phyloP scores from a whole-genome alignment of 2,888 invertebrate genomes.

The Herminia tarsipennalis region DNA sequence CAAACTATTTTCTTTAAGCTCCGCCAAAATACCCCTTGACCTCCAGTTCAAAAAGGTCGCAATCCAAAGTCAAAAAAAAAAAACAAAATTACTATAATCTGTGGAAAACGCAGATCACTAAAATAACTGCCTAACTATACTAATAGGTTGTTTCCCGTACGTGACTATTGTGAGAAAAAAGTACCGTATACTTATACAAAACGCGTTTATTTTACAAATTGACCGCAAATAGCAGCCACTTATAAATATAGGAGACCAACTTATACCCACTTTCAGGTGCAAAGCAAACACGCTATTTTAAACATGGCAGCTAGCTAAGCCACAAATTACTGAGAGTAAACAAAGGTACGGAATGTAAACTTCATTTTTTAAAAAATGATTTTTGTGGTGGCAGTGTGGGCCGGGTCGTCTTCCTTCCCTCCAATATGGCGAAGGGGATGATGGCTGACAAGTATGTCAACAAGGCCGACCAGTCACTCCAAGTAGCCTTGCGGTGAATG shows the following conservation, averaged over 20 bases:
- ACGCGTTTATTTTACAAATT: not conserved
- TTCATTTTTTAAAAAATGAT: too few relatives aligned
- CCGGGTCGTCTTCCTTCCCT: too few relatives aligned
- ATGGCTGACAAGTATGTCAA: too few relatives aligned
- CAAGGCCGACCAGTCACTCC: too few relatives aligned
- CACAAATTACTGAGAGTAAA: too few relatives aligned
- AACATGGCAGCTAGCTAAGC: too few relatives aligned
- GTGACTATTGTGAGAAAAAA: not conserved
- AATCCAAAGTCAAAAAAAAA: not conserved
- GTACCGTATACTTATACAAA: not conserved
- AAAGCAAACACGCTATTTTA: not conserved
- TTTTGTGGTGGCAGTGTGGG: too few relatives aligned
- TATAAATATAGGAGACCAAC: not conserved
- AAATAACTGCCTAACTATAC: not conserved
- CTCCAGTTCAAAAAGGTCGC: not conserved
- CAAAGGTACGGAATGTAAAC: too few relatives aligned
- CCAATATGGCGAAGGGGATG: too few relatives aligned
- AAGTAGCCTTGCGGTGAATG: too few relatives aligned
- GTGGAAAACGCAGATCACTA: not conserved
- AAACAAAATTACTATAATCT: slow-evolving; percentile 7
- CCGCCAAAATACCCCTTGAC: not conserved
- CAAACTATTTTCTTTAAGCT: not conserved
- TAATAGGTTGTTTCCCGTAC: slow-evolving; percentile 4
- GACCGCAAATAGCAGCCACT: not conserved
- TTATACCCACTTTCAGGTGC: not conserved